Percentiles rank a stretch among this genome's conserved stretches.
Evolutionary conservation across 2,113 vertebrate genomes (phyloP).

Genomic region (Heterocephalus glaber): DNA sequence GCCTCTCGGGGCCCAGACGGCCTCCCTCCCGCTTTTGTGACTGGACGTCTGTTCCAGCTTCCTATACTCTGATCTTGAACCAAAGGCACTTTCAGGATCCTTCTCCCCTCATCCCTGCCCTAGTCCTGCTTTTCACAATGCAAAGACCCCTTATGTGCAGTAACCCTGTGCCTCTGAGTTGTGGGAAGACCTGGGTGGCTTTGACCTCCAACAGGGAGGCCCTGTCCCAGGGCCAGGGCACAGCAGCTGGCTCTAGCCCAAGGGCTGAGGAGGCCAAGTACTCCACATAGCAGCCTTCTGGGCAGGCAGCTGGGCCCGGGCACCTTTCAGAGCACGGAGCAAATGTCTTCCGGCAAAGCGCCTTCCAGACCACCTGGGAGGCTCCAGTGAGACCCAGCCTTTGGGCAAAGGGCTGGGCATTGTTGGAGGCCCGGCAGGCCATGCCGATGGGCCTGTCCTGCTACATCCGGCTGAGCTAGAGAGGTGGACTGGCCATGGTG

Average conservation of each 20-base stretch:
- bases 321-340: background rate
- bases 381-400: background rate
- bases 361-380: background rate
- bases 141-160: background rate
- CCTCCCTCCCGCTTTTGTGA: background rate
- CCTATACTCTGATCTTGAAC: background rate
- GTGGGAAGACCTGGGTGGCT: background rate
- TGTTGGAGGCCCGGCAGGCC: rapidly evolving
- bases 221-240: background rate
- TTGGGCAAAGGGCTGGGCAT: background rate
- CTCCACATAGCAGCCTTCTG: background rate
- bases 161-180: background rate
- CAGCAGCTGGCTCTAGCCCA: background rate
- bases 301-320: background rate
- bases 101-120: background rate
- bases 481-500: background rate
- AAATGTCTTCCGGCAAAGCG: background rate
- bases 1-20: background rate
- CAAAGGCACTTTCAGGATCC: background rate
- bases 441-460: background rate
- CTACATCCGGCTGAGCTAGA: background rate
- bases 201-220: background rate
- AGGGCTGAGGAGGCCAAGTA: background rate
- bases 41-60: background rate
- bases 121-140: background rate